Conservation (phyloP, 2,113 vertebrate genomes). For the Nansenia antarctica region DNA sequence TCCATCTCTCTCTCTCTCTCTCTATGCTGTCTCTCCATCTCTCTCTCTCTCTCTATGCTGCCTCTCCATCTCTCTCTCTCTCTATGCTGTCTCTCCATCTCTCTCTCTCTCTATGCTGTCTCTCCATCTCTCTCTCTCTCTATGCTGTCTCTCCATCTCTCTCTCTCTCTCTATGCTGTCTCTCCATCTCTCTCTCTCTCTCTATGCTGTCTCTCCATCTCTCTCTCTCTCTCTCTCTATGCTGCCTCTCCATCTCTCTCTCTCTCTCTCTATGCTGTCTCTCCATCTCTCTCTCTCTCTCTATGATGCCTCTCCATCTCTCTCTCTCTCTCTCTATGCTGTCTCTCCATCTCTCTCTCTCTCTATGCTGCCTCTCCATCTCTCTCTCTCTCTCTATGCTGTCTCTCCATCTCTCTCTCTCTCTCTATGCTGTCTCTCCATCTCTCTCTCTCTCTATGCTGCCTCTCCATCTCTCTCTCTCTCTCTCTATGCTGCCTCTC, state of each 20-base stretch:
- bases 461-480: constrained; percentile 11
- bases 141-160: constrained; percentile 1
- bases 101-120: not conserved
- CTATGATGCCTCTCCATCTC: constrained; percentile 5
- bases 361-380: constrained; percentile 4
- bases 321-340: too few species aligned
- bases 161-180: too few species aligned
- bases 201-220: constrained; percentile 7
- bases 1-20: too few species aligned
- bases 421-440: constrained; percentile 2
- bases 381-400: not conserved
- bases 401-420: constrained; percentile 11
- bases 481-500: not conserved
- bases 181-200: constrained; percentile 16
- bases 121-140: constrained; percentile 19
- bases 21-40: constrained; percentile 7
- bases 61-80: constrained; percentile 14
- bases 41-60: not conserved
- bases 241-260: constrained; percentile 6
- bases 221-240: too few species aligned
- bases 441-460: not conserved
- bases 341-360: constrained; percentile 11
- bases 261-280: not conserved
- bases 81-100: constrained; percentile 7
- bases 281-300: constrained; percentile 18